Conservation (phyloP, 2,888 invertebrate species). For the Crossocerus cetratus region DNA sequence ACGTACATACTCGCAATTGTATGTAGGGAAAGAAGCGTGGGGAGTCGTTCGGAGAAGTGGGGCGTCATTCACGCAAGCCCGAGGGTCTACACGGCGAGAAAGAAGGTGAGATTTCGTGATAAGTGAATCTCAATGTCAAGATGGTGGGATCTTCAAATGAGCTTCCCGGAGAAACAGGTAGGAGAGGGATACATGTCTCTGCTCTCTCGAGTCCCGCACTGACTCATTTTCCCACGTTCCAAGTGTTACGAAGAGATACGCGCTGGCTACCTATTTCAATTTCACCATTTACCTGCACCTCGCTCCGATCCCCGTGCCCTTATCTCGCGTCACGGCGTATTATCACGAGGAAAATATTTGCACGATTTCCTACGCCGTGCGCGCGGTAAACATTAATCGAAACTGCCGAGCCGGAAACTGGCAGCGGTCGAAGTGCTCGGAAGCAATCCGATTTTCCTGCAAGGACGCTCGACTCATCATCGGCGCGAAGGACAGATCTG, state of each 20-base stretch:
- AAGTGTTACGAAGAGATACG: not conserved
- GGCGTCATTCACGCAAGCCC: conserved; percentile 54
- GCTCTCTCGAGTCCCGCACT: not conserved
- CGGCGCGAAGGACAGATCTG: not conserved
- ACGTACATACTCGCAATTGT: conserved; percentile 18
- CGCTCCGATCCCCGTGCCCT: not conserved
- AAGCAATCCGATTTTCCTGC: conserved; percentile 3
- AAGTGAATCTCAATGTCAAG: conserved; percentile 39
- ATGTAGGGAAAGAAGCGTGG: conserved; percentile 22
- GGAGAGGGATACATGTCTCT: not conserved
- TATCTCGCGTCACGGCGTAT: not conserved
- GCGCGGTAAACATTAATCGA: not conserved
- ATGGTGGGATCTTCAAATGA: conserved; percentile 13
- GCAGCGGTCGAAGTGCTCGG: not conserved
- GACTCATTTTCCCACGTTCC: conserved; percentile 2
- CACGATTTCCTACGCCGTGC: not conserved
- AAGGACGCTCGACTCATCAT: not conserved
- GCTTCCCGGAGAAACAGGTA: no score
- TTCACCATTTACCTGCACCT: not conserved
- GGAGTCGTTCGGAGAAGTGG: conserved; percentile 40
- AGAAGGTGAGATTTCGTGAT: conserved; percentile 42
- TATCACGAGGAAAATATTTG: conserved; percentile 2
- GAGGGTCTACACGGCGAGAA: conserved; percentile 30
- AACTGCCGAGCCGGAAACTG: not conserved
- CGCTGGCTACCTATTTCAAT: not conserved